Evolutionary conservation across 2,113 vertebrate species (phyloP).

Genomic region (Melanerpes formicivorus): DNA sequence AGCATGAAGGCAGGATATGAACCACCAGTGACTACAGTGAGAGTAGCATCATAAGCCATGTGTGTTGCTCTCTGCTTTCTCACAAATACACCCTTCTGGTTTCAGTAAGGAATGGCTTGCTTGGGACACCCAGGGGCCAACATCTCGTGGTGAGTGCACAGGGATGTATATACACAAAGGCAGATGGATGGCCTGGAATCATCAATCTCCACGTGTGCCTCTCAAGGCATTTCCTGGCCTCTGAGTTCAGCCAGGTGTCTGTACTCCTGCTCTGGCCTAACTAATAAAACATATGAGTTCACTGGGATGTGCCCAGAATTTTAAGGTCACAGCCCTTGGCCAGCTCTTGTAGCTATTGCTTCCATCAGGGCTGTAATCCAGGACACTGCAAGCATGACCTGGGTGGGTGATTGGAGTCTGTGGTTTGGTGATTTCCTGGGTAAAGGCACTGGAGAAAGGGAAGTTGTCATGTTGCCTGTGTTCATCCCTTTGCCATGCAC

Average conservation of each 20-base stretch:
- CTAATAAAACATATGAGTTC: background rate
- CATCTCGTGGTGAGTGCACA: rapidly evolving
- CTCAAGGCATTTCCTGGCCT: background rate
- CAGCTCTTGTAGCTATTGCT: background rate
- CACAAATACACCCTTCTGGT: background rate
- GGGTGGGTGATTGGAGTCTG: background rate
- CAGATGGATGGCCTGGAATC: background rate
- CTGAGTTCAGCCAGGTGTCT: background rate
- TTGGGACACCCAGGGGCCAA: background rate
- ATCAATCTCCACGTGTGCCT: background rate
- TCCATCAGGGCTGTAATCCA: background rate
- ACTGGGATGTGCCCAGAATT: background rate
- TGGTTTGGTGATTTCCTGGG: background rate
- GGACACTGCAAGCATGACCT: background rate
- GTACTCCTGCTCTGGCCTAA: background rate
- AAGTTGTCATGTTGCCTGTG: background rate
- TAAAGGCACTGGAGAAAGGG: background rate
- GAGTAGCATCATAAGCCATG: background rate
- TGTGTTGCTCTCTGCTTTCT: background rate
- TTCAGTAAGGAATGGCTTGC: background rate
- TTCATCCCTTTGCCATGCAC: background rate
- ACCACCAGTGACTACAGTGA: background rate
- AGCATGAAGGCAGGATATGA: background rate
- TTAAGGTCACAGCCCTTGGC: background rate
- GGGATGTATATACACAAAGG: rapidly evolving